Evolutionary conservation across 2,888 invertebrate genomes (phyloP).

Genomic region (Mesochorus sp.): DNA sequence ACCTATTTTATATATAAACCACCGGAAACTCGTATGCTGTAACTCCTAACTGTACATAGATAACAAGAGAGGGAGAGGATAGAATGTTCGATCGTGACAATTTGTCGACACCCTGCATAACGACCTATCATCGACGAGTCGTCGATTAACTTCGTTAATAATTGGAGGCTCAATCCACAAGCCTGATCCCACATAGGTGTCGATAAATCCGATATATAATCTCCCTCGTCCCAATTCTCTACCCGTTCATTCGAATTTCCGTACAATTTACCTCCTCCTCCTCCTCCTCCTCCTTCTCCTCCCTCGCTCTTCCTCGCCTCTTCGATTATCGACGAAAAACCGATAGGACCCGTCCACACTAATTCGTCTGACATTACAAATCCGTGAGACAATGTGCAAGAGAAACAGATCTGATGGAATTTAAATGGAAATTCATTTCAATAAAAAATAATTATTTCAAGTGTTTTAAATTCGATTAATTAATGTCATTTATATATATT

Average conservation of each 20-base stretch:
- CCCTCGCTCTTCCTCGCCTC: too few relatives aligned
- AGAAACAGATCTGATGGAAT: neutral
- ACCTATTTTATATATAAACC: slow-evolving; percentile 55
- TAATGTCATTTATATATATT: too few relatives aligned
- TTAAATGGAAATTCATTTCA: neutral
- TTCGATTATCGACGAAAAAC: slow-evolving; percentile 46
- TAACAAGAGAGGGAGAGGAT: slow-evolving; percentile 53
- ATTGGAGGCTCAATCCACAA: slow-evolving; percentile 73
- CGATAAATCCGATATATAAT: slow-evolving; percentile 40
- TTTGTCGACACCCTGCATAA: slow-evolving; percentile 68
- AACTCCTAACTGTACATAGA: neutral
- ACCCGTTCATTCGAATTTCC: slow-evolving; percentile 43
- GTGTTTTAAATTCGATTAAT: too few relatives aligned
- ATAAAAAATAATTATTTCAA: neutral
- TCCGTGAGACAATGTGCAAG: slow-evolving; percentile 5
- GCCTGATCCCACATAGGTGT: slow-evolving; percentile 8
- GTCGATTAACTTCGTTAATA: slow-evolving; percentile 80
- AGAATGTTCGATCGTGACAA: slow-evolving; percentile 64
- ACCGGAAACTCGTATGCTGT: slow-evolving; percentile 2
- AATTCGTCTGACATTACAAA: slow-evolving; percentile 18
- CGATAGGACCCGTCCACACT: slow-evolving; percentile 28
- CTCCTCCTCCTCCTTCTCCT: too few relatives aligned
- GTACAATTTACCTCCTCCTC: too few relatives aligned
- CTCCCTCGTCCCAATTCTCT: neutral
- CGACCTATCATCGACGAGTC: slow-evolving; percentile 70